phyloP scores from a whole-genome alignment of 1,140 invertebrate species.

The Ruditapes philippinarum region DNA sequence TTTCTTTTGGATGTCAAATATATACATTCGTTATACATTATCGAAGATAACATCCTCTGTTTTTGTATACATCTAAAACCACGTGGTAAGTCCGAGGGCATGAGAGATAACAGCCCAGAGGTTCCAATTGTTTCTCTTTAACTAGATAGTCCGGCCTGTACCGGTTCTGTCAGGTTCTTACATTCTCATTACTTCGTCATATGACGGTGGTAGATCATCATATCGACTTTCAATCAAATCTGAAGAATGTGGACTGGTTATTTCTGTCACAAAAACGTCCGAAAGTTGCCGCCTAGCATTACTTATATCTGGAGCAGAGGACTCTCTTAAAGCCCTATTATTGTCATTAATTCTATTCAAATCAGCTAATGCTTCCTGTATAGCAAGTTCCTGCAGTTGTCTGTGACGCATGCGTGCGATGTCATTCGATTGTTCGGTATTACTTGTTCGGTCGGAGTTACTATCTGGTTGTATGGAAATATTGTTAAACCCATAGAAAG shows the following conservation, averaged over 20 bases:
- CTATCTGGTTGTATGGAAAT: neutral
- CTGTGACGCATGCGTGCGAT: no score
- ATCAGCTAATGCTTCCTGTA: neutral
- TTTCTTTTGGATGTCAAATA: no score
- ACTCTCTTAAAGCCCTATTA: neutral
- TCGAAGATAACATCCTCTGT: no score
- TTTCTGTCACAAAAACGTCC: neutral
- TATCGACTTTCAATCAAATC: neutral
- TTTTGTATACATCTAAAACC: no score
- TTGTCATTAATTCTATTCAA: neutral
- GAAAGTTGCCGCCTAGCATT: neutral
- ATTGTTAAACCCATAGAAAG: neutral
- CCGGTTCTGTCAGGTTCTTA: neutral
- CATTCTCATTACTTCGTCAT: neutral
- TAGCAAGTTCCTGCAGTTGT: no score
- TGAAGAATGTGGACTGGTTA: no score
- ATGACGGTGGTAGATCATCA: neutral
- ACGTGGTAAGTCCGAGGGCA: no score
- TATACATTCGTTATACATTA: no score
- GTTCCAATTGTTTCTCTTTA: no score
- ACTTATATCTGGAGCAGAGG: neutral
- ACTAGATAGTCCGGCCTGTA: no score
- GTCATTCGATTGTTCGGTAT: no score
- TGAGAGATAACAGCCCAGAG: no score
- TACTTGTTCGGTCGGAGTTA: neutral